Conservation (phyloP, 2,888 invertebrate species). For the Salticus scenicus region DNA sequence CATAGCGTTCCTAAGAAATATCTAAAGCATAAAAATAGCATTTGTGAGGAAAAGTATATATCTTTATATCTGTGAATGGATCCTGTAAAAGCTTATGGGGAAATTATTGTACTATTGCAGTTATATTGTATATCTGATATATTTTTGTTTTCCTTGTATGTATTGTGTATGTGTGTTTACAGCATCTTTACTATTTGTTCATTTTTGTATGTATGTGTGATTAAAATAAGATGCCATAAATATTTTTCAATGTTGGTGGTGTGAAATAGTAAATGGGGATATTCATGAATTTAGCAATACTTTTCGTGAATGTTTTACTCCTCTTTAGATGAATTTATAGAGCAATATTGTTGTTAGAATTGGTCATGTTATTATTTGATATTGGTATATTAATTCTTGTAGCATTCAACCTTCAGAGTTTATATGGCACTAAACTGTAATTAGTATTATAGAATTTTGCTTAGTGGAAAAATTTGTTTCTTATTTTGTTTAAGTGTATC, state of each 20-base stretch:
- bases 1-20: too few relatives aligned
- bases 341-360: background rate
- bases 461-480: background rate
- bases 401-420: background rate
- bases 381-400: background rate
- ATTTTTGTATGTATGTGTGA: too few relatives aligned
- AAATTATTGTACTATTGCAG: too few relatives aligned
- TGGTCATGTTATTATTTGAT: background rate
- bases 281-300: background rate
- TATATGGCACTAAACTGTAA: background rate
- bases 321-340: background rate
- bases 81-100: too few relatives aligned
- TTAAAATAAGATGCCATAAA: too few relatives aligned
- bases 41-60: too few relatives aligned
- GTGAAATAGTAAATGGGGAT: background rate
- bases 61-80: too few relatives aligned
- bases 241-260: background rate
- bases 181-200: too few relatives aligned
- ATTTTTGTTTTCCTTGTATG: too few relatives aligned
- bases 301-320: background rate
- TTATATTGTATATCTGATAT: too few relatives aligned
- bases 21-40: too few relatives aligned
- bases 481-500: background rate
- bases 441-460: background rate
- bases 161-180: too few relatives aligned